A percentile compares a stretch with the other conserved stretches of the same genome.
Evolutionary conservation across 1,140 invertebrate genomes (phyloP).

Genomic region (Eulimnadia texana): DNA sequence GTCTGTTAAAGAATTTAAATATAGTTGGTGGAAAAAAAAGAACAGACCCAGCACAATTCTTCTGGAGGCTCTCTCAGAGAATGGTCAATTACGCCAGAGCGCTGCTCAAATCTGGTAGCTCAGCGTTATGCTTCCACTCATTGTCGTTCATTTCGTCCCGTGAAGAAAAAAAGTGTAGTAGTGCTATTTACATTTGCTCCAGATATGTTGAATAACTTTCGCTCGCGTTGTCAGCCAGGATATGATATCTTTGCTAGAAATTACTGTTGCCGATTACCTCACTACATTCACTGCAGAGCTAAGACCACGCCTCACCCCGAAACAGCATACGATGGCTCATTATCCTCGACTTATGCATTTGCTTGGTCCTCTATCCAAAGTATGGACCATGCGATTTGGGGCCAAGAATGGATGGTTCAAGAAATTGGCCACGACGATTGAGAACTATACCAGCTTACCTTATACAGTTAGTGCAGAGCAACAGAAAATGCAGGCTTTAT

Average conservation of each 20-base stretch:
- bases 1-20: conserved; percentile 4
- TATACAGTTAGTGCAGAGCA: conserved; percentile 4
- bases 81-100: conserved; percentile 9
- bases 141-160: conserved; percentile 1
- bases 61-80: neutral
- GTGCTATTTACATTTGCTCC: conserved; percentile 6
- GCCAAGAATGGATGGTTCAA: conserved; percentile 14
- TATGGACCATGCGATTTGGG: conserved; percentile 15
- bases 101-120: conserved; percentile 11
- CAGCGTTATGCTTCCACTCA: conserved; percentile 7
- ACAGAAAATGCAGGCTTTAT: conserved; percentile 4
- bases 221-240: neutral
- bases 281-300: neutral
- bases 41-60: conserved; percentile 11
- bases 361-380: no score
- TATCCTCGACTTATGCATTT: conserved; percentile 7
- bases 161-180: neutral
- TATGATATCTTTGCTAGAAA: conserved; percentile 10
- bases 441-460: conserved; percentile 12
- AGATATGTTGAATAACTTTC: conserved; percentile 13
- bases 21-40: conserved; percentile 7
- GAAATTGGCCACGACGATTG: conserved; percentile 3
- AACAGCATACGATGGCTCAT: conserved; percentile 14
- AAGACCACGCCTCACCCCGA: neutral
- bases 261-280: conserved; percentile 10